Evolutionary conservation across 2,888 invertebrate genomes (phyloP).

Genomic region (Callinectes sapidus): DNA sequence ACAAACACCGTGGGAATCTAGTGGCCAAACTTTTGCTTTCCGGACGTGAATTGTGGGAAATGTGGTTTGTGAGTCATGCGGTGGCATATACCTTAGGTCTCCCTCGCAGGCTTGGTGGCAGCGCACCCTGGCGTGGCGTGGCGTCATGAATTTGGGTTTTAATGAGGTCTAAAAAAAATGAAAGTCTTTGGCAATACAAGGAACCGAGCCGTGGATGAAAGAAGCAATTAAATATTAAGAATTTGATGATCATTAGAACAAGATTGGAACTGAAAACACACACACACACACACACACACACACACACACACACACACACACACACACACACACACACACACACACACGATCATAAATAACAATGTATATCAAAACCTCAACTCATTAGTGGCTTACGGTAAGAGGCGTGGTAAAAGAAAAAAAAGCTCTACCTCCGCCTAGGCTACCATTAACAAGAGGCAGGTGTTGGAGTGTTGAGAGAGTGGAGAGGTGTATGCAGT

Average conservation of each 20-base stretch:
- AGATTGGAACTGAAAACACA: not conserved
- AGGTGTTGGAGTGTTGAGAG: not conserved
- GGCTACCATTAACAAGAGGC: too few relatives aligned
- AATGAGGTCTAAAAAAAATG: not conserved
- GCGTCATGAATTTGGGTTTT: not conserved
- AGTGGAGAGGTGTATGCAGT: not conserved
- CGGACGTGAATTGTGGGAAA: conserved; percentile 47
- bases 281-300: conserved; percentile 27
- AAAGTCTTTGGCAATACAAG: not conserved
- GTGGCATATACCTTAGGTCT: not conserved
- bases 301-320: conserved; percentile 20
- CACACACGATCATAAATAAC: not conserved
- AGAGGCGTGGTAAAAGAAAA: too few relatives aligned
- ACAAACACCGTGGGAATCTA: conserved; percentile 16
- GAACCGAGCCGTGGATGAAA: not conserved
- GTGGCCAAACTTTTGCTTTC: conserved; percentile 52
- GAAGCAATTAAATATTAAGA: not conserved
- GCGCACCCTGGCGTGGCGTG: not conserved
- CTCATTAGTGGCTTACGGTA: too few relatives aligned
- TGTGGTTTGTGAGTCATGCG: conserved; percentile 42
- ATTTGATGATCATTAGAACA: not conserved
- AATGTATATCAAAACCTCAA: not conserved
- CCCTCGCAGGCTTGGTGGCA: not conserved
- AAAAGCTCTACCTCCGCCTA: too few relatives aligned
- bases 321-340: conserved; percentile 10